These are phyloP conservation scores for Mycetomoellerius zeteki DNA, from an alignment of 1,140 invertebrate genomes.

Conservation along the genomic window DNA sequence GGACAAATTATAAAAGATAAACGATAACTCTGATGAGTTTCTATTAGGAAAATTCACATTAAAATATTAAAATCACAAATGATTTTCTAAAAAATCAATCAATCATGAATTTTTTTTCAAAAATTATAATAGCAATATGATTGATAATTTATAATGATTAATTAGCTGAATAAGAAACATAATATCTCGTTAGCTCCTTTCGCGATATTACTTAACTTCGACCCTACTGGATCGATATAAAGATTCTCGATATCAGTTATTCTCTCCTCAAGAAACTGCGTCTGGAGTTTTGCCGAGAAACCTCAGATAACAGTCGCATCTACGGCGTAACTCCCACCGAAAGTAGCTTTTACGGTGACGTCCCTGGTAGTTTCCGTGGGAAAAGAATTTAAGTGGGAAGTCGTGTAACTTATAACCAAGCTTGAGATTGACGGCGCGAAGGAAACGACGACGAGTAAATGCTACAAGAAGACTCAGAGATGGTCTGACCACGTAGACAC, in stretches of 20 bases:
- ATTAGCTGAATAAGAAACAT: neutral
- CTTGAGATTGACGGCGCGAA: conserved; percentile 52
- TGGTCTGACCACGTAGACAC: conserved; percentile 35
- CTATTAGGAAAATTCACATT: neutral
- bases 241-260: conserved; percentile 18
- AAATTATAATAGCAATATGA: neutral
- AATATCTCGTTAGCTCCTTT: neutral
- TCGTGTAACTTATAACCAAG: conserved; percentile 65
- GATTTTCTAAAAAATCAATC: neutral
- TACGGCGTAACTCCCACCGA: conserved; percentile 41
- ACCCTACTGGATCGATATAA: neutral
- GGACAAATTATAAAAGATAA: neutral
- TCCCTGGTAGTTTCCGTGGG: conserved; percentile 34
- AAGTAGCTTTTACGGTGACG: conserved; percentile 60
- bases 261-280: conserved; percentile 12
- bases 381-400: conserved; percentile 64
- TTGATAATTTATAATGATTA: neutral
- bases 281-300: conserved; percentile 28
- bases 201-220: neutral
- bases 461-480: conserved; percentile 6
- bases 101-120: neutral
- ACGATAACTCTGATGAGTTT: neutral
- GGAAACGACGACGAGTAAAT: conserved; percentile 27
- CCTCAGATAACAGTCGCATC: conserved; percentile 51
- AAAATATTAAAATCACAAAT: neutral